Base-by-base conservation (phyloP, 2,113 vertebrate species). In the Callithrix jacchus region DNA sequence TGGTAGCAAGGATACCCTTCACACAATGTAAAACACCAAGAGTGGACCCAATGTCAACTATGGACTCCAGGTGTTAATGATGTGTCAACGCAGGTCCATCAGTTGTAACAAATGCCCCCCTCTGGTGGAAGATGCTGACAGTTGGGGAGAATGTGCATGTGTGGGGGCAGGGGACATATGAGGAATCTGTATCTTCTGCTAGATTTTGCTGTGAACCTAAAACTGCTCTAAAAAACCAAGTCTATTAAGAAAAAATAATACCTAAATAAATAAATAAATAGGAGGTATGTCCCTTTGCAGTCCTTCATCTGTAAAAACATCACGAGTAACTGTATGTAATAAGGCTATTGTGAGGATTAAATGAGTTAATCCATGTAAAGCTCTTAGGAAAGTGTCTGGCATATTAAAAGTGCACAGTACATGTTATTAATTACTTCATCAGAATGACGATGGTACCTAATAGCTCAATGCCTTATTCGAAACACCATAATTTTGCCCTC, bases 401-500 rank as follows among this genome's bases (percentile, higher is more conserved):
- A 80, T 73, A 68, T 45, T 52, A 35, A 64, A 94, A 25, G 35
- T 68, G 25, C n/a, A 54, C 4, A 27, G 73, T 13, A 37, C 58
- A 49, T 82, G 56, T 23, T 66, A 58, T n/a, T 89, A 64, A 74
- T 45, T 80, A 58, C 42, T 76, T 87, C 93, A 85, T 66, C 47
- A 54, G 61, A 86, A 79, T 17, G 66, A 40, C 17, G 42, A 96
- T 76, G 58, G 10, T 30, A 87, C 47, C 92, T 66, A 73, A 45
- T 14, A 84, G 54, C n/a, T 82, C 82, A 85, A 84, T 61, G 64
- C 49, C 64, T 95, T 80, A 90, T 85, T 58, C 73, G 40, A 86
- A 97, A 91, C 30, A 73, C 17, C 30, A 6, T 81, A 94, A 85
- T 54, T 96, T 80, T 95, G n/a, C 61, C 58, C 77, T 94, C 68